Percentiles rank a stretch among this genome's conserved stretches.
phyloP scores from a whole-genome alignment of 2,888 invertebrate genomes.

The Pachliopta kotzebuea region DNA sequence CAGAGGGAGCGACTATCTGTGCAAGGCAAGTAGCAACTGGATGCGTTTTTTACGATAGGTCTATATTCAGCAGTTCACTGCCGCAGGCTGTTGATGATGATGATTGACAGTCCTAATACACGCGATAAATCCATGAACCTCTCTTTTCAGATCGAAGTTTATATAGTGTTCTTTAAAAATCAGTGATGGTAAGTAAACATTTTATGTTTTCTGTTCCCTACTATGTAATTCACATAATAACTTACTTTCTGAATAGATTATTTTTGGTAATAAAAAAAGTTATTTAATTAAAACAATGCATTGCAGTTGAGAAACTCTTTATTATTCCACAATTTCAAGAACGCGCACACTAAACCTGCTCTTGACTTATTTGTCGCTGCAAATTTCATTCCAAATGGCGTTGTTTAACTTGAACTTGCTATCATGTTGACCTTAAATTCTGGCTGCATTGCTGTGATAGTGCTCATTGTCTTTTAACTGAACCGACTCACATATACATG shows the following conservation, averaged over 20 bases:
- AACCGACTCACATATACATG: too few relatives aligned
- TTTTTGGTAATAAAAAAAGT: background rate
- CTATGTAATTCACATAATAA: background rate
- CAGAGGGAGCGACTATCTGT: too few relatives aligned
- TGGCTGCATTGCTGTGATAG: constrained; percentile 21
- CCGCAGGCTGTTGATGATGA: too few relatives aligned
- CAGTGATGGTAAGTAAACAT: too few relatives aligned
- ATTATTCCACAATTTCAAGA: constrained; percentile 2
- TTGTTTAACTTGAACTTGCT: constrained; percentile 28
- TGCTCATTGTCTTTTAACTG: constrained; percentile 12
- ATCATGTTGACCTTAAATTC: constrained; percentile 25
- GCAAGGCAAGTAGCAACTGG: too few relatives aligned
- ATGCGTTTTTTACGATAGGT: too few relatives aligned
- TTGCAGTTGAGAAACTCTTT: constrained; percentile 1
- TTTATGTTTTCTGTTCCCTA: too few relatives aligned
- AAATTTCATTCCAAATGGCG: constrained; percentile 18
- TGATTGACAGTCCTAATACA: too few relatives aligned
- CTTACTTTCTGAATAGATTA: background rate
- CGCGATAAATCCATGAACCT: too few relatives aligned
- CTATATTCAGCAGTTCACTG: too few relatives aligned
- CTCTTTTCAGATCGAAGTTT: too few relatives aligned
- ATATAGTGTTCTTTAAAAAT: too few relatives aligned
- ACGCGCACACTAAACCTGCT: constrained; percentile 7
- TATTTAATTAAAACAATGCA: constrained; percentile 1
- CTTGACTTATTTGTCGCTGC: constrained; percentile 25